phyloP scores from a whole-genome alignment of 23 tunicate species.

The Aplidium turbinatum region DNA sequence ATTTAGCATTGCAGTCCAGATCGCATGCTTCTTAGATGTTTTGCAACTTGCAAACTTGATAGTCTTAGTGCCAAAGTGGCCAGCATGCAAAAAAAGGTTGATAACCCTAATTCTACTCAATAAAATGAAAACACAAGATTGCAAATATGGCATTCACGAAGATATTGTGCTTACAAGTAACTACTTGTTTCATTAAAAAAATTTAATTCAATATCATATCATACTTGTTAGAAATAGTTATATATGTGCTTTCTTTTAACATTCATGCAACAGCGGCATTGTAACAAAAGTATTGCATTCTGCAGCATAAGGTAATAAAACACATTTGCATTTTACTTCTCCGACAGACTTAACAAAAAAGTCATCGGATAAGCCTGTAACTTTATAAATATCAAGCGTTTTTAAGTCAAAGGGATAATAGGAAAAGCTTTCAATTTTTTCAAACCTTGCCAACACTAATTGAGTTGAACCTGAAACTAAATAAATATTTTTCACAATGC shows the following conservation, averaged over 20 bases:
- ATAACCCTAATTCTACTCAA: too few species aligned
- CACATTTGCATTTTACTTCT: constrained; percentile 2
- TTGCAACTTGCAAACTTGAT: too few species aligned
- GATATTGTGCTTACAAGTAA: too few species aligned
- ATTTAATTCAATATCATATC: too few species aligned
- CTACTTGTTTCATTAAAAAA: too few species aligned
- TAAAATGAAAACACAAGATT: too few species aligned
- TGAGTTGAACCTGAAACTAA: background rate
- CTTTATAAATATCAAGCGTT: constrained; percentile 8
- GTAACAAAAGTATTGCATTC: constrained; percentile 2
- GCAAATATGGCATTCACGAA: too few species aligned
- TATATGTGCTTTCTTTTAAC: background rate
- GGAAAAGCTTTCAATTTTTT: background rate
- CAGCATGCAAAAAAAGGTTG: too few species aligned
- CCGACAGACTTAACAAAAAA: background rate
- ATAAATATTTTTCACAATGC: constrained; percentile 8
- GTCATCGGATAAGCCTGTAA: constrained; percentile 4
- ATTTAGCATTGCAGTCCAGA: too few species aligned
- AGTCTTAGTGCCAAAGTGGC: too few species aligned
- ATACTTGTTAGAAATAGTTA: too few species aligned
- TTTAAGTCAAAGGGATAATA: constrained; percentile 21
- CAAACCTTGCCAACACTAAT: constrained; percentile 7
- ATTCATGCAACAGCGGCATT: constrained; percentile 13
- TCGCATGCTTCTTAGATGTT: too few species aligned
- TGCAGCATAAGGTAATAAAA: constrained; percentile 9